phyloP scores from a whole-genome alignment of 2,113 vertebrate species.

The Notarius quadriscutis region DNA sequence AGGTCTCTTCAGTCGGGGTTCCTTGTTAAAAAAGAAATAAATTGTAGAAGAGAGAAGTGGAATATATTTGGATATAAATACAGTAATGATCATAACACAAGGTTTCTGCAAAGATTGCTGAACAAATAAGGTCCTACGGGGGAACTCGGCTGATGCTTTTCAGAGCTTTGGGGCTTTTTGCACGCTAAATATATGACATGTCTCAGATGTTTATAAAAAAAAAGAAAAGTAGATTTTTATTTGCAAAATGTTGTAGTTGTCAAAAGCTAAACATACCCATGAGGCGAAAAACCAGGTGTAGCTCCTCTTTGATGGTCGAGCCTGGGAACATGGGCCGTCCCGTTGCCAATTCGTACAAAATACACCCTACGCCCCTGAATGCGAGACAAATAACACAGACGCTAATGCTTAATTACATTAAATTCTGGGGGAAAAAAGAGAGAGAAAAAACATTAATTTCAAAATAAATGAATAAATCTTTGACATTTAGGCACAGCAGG shows the following conservation, averaged over 20 bases:
- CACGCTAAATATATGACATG: slow-evolving; percentile 17
- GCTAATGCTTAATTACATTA: slow-evolving; percentile 33
- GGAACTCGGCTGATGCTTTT: neutral
- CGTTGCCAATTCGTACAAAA: slow-evolving; percentile 92
- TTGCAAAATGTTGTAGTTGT: neutral
- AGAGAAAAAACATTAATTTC: slow-evolving; percentile 14
- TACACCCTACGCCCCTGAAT: slow-evolving; percentile 91
- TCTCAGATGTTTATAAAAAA: neutral
- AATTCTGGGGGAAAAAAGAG: neutral
- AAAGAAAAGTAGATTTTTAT: neutral
- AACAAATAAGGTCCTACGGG: slow-evolving; percentile 19
- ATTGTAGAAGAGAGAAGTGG: neutral
- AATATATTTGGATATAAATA: neutral
- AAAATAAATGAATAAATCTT: slow-evolving; percentile 36
- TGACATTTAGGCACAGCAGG: slow-evolving; percentile 37
- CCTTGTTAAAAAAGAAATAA: slow-evolving; percentile 67
- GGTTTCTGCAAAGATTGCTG: neutral
- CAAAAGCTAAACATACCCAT: slow-evolving; percentile 60
- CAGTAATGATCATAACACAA: slow-evolving; percentile 2
- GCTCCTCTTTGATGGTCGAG: slow-evolving; percentile 92
- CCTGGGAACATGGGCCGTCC: slow-evolving; percentile 94
- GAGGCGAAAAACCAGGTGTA: slow-evolving; percentile 89
- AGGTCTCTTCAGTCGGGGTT: slow-evolving; percentile 87
- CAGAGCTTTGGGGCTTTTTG: neutral
- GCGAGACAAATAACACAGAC: slow-evolving; percentile 29